Evolutionary conservation across 2,113 vertebrate species (phyloP).

Genomic region (Mystacornis crossleyi): DNA sequence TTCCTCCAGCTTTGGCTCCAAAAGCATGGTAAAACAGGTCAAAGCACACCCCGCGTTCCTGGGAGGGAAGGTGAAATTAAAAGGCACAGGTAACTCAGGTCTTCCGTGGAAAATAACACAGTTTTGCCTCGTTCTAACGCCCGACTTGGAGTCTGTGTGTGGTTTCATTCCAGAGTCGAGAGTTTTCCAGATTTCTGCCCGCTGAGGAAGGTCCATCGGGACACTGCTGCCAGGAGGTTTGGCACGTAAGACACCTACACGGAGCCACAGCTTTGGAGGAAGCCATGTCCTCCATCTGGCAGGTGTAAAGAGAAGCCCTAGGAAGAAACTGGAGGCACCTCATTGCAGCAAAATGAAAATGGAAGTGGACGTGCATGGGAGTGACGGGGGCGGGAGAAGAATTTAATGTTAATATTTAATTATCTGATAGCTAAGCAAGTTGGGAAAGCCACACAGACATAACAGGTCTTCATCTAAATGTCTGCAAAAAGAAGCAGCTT

Average conservation of each 20-base stretch:
- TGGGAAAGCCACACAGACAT: not conserved
- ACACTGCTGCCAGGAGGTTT: not conserved
- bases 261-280: not conserved
- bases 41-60: not conserved
- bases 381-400: fast-evolving
- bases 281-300: not conserved
- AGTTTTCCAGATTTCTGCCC: not conserved
- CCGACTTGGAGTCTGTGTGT: not conserved
- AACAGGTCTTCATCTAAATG: not conserved
- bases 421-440: not conserved
- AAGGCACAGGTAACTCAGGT: not conserved
- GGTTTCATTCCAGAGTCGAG: not conserved
- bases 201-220: not conserved
- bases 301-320: not conserved
- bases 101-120: not conserved
- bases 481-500: not conserved
- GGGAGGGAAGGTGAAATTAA: not conserved
- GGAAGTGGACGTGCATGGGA: not conserved
- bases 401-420: not conserved
- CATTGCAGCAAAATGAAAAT: not conserved
- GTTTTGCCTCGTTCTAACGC: not conserved
- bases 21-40: not conserved
- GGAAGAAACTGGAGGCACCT: not conserved
- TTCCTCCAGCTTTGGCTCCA: not conserved
- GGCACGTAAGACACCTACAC: fast-evolving